A percentile compares a stretch with the other conserved stretches of the same genome.
Evolutionary conservation across 2,888 invertebrate species (phyloP).

Genomic region (Hemistola chrysoprasaria): DNA sequence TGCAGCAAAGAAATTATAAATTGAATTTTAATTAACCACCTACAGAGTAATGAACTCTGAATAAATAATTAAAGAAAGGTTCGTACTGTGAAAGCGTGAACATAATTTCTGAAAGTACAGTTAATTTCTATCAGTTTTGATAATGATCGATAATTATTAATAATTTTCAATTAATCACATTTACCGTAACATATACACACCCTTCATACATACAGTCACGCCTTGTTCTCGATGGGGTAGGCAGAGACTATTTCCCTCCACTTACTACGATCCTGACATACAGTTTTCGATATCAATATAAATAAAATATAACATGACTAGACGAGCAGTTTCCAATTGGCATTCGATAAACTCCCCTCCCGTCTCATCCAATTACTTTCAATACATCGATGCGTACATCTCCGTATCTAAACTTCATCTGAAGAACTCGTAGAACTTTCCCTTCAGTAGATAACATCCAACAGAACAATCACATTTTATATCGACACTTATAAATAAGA

Average conservation of each 20-base stretch:
- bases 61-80: too few species aligned
- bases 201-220: too few species aligned
- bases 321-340: slow-evolving; percentile 69
- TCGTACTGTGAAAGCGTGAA: too few species aligned
- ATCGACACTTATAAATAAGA: slow-evolving; percentile 54
- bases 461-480: slow-evolving; percentile 53
- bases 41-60: too few species aligned
- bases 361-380: slow-evolving; percentile 76
- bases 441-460: slow-evolving; percentile 22
- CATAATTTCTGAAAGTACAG: too few species aligned
- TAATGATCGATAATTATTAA: neutral
- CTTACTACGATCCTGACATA: too few species aligned
- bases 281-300: slow-evolving; percentile 3
- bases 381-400: slow-evolving; percentile 47
- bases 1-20: slow-evolving; percentile 23
- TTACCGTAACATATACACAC: too few species aligned
- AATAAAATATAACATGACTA: slow-evolving; percentile 8
- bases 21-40: slow-evolving; percentile 13
- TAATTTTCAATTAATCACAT: too few species aligned
- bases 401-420: slow-evolving; percentile 75
- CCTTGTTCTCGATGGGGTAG: too few species aligned
- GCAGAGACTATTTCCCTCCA: too few species aligned
- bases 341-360: slow-evolving; percentile 62
- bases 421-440: slow-evolving; percentile 50
- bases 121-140: too few species aligned